Conservation (phyloP, 2,797 vertebrate genomes). For the Melanogrammus aeglefinus region DNA sequence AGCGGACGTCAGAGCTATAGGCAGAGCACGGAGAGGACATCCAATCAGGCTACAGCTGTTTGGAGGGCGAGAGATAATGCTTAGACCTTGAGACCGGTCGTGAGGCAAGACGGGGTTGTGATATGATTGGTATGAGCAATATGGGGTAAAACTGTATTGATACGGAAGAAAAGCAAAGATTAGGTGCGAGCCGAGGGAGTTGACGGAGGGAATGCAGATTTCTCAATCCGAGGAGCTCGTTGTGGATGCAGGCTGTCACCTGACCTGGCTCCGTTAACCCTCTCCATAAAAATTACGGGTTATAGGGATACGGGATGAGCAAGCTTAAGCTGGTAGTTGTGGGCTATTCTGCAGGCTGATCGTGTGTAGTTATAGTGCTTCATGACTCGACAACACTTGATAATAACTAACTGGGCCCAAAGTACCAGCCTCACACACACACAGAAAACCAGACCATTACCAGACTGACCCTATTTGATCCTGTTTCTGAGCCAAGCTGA, state of each 20-base stretch:
- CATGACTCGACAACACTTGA: slow-evolving; percentile 1
- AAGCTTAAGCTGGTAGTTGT: slow-evolving; percentile 51
- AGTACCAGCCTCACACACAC: not conserved
- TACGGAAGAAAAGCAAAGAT: not conserved
- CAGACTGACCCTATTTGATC: slow-evolving; percentile 18
- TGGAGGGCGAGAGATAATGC: not conserved
- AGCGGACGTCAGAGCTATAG: not conserved
- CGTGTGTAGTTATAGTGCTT: slow-evolving; percentile 48
- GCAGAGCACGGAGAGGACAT: not conserved
- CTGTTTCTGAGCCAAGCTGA: slow-evolving; percentile 7
- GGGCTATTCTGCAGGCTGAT: slow-evolving; percentile 50
- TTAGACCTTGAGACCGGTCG: not conserved
- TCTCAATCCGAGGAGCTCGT: slow-evolving; percentile 24
- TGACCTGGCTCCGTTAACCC: slow-evolving; percentile 56
- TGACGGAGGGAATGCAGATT: not conserved
- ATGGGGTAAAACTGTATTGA: not conserved
- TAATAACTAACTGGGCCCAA: slow-evolving; percentile 4
- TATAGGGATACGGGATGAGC: slow-evolving; percentile 27
- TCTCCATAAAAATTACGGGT: slow-evolving; percentile 59
- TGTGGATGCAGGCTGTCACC: slow-evolving; percentile 28
- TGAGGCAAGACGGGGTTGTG: not conserved
- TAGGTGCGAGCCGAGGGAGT: not conserved
- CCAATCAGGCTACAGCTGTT: not conserved
- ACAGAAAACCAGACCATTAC: slow-evolving; percentile 19
- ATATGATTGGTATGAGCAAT: not conserved